These are phyloP conservation scores for Gopherus evgoodei DNA, from an alignment of 2,113 vertebrate species.

Conservation along the genomic window DNA sequence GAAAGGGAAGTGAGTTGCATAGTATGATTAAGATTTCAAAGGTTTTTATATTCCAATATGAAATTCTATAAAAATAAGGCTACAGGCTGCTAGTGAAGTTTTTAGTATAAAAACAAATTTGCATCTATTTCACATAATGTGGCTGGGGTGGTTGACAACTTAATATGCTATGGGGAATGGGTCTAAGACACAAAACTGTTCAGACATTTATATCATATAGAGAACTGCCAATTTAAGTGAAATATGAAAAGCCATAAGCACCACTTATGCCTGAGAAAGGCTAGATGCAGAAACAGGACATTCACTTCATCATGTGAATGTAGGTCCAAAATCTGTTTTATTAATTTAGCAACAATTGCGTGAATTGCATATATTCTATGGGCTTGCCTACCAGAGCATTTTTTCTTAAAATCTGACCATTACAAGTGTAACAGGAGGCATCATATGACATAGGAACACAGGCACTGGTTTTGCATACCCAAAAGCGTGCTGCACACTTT, in stretches of 20 bases:
- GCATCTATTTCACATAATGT: not conserved
- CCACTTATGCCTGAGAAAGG: not conserved
- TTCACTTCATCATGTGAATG: no score
- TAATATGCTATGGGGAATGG: fast-evolving
- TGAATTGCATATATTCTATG: not conserved
- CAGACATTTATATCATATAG: not conserved
- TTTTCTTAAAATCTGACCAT: not conserved
- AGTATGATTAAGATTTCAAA: not conserved
- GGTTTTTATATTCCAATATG: not conserved
- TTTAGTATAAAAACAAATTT: not conserved
- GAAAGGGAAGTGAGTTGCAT: not conserved
- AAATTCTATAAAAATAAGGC: not conserved
- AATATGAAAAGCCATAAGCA: not conserved
- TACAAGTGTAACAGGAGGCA: no score
- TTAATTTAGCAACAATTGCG: not conserved
- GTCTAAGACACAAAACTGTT: not conserved
- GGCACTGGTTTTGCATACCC: not conserved
- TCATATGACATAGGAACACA: not conserved
- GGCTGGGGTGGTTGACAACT: not conserved
- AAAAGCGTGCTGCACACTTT: not conserved
- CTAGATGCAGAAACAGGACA: not conserved
- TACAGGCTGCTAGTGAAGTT: not conserved
- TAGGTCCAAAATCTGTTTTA: no score
- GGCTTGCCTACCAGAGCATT: not conserved
- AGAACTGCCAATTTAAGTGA: not conserved